Percentiles rank a stretch among this genome's conserved stretches.
phyloP scores from a whole-genome alignment of 2,113 vertebrate species.

The Chloebia gouldiae region DNA sequence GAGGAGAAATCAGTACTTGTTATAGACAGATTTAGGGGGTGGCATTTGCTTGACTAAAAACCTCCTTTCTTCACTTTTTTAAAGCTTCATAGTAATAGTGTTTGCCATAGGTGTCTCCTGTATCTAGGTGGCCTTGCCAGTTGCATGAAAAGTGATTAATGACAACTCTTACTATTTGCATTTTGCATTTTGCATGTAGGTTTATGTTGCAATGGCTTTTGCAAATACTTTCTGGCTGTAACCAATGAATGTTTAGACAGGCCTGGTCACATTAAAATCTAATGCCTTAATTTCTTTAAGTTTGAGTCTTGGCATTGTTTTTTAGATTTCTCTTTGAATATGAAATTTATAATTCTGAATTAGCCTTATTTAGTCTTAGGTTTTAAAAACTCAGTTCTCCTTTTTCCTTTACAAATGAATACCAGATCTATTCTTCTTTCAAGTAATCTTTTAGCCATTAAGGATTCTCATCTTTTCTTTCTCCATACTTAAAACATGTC shows the following conservation, averaged over 20 bases:
- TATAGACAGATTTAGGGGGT: background rate
- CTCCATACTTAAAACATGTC: background rate
- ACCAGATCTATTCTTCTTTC: background rate
- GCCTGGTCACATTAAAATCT: background rate
- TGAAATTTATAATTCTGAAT: background rate
- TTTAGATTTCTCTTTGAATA: conserved; percentile 5
- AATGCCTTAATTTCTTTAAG: background rate
- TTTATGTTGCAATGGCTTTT: background rate
- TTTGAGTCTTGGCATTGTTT: background rate
- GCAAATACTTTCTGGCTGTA: background rate
- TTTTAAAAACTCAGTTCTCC: background rate
- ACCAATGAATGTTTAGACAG: background rate
- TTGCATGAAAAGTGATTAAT: background rate
- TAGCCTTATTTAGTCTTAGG: background rate
- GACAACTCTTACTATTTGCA: background rate
- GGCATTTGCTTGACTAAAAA: background rate
- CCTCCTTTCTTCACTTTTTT: background rate
- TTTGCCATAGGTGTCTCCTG: background rate
- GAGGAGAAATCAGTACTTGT: background rate
- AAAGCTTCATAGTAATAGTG: background rate
- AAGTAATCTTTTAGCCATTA: background rate
- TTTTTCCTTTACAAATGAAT: background rate
- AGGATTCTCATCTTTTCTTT: background rate
- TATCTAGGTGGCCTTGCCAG: background rate
- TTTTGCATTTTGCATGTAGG: background rate